These are phyloP conservation scores for Dascyllus trimaculatus DNA, from an alignment of 2,113 vertebrate genomes.

Conservation along the genomic window DNA sequence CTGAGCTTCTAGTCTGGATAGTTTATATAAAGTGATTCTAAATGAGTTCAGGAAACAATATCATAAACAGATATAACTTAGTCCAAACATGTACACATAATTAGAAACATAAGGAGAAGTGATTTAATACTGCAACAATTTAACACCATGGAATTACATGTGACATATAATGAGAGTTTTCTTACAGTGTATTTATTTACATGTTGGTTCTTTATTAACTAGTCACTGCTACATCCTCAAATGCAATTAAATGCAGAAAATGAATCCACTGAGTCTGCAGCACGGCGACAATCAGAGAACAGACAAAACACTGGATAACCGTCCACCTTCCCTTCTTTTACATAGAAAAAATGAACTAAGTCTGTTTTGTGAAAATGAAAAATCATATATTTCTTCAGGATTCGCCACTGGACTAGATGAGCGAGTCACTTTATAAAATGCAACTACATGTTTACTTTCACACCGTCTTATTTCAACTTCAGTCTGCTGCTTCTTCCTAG, in stretches of 20 bases:
- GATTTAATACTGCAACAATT: background rate
- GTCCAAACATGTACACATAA: constrained; percentile 3
- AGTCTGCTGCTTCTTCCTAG: background rate
- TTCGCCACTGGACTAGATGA: background rate
- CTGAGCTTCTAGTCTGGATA: constrained; percentile 9
- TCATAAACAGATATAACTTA: constrained; percentile 41
- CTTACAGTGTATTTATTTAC: background rate
- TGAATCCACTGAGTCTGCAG: background rate
- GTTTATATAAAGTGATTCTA: constrained; percentile 47
- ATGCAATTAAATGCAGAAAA: background rate
- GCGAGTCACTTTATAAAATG: no score
- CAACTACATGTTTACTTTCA: background rate
- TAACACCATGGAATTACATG: background rate
- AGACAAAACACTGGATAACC: background rate
- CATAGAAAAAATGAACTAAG: background rate
- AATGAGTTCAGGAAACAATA: constrained; percentile 63
- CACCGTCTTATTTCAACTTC: background rate
- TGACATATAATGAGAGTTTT: background rate
- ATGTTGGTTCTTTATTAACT: background rate
- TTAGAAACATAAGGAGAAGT: background rate
- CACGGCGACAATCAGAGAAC: background rate
- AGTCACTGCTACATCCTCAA: background rate
- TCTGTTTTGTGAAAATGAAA: no score
- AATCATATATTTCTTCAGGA: background rate
- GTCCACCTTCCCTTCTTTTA: background rate